Evolutionary conservation across 2,113 vertebrate species (phyloP).

Genomic region (Climacteris rufus): DNA sequence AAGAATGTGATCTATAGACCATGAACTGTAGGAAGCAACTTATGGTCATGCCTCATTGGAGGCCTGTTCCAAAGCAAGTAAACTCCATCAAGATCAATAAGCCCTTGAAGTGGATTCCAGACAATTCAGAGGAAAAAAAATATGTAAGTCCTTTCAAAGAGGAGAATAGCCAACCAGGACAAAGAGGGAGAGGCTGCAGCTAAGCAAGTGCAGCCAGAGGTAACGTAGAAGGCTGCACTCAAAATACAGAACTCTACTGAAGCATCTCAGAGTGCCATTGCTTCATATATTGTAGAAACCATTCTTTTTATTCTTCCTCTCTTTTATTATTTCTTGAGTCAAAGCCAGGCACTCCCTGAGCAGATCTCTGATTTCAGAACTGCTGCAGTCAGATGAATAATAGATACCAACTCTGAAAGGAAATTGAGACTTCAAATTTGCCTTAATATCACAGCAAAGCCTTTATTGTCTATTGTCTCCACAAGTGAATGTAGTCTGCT

Average conservation of each 20-base stretch:
- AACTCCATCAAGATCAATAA: neutral
- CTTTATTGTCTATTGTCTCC: neutral
- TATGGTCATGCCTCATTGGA: fast-evolving
- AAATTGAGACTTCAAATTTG: neutral
- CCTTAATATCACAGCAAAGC: neutral
- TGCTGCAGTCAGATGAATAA: neutral
- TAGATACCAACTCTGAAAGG: neutral
- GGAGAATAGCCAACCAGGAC: neutral
- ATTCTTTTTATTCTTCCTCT: neutral
- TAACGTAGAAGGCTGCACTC: neutral
- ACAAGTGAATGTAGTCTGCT: neutral
- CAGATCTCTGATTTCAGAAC: neutral
- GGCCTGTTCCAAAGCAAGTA: conserved; percentile 9
- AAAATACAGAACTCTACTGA: neutral
- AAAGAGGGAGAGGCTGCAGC: neutral
- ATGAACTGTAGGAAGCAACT: neutral
- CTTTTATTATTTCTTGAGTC: neutral
- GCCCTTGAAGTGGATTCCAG: neutral
- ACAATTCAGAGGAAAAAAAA: neutral
- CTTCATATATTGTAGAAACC: neutral
- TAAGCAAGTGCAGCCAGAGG: neutral
- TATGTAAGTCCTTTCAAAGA: neutral
- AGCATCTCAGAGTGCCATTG: neutral
- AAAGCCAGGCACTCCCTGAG: neutral
- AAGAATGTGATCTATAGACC: neutral